Base-by-base conservation (phyloP, 92 coral and sea anemone species). In the Palythoa grandiflora region DNA sequence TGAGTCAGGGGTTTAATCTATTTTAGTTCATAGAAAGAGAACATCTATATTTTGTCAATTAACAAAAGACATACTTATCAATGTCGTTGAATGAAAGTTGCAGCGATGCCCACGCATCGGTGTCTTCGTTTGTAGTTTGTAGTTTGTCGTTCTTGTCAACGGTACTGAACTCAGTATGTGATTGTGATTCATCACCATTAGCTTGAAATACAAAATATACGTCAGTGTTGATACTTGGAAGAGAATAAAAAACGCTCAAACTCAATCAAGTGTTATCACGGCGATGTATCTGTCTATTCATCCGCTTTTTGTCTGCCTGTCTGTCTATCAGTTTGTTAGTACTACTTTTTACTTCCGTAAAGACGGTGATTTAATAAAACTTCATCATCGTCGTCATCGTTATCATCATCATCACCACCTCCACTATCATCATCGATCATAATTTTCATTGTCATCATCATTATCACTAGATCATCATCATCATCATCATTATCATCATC, bases 91-190 rank as follows among this genome's bases (percentile, higher is more conserved):
- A 77, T 39, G 39, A 54, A 53, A 16, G 68, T 36, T 54, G 13
- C 10, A 75, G 55, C 4, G 57, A 15, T 13, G 9, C 9, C 13
- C 38, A 9, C 36, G 14, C 81, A 14, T 20, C 44, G 10, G 20
- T 37, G 59, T 57, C 68, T 77, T 77, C 81, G 16, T 28, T 77
- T 77, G 81, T 20, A 20, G 47, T 11, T 57, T 52, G 44, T 28
- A 77, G 81, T 20, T 52, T 77, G 11, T 28, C 75, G 65, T 66
- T 47, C 4, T 13, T 70, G 60, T 48, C 57, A 50, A 3, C 11
- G 9, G 85, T 6, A 13, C 12, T 1, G 40, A 11, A 2, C 15
- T n/a, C 37, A 4, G 39, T 40, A 17, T 16, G 9, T 9, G 19
- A 47, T 66, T 10, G 14, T 8, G 61, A 21, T 47, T 65, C 47